Evolutionary conservation across 1,140 invertebrate genomes (phyloP).

Genomic region (Parasteatoda tepidariorum): DNA sequence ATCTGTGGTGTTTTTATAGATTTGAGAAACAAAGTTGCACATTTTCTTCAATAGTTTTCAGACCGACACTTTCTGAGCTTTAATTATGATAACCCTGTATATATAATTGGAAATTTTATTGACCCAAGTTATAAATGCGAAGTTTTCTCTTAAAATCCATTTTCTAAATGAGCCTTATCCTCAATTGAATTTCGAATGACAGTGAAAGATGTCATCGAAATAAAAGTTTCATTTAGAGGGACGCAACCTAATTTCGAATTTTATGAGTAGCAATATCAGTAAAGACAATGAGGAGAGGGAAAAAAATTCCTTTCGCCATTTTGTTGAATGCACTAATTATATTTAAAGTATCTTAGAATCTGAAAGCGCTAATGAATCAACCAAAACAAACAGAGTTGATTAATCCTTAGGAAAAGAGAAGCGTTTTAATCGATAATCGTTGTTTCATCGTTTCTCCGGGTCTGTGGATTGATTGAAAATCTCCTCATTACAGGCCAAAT

Average conservation of each 20-base stretch:
- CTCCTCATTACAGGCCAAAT: conserved; percentile 31
- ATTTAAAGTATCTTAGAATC: conserved; percentile 60
- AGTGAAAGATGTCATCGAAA: conserved; percentile 36
- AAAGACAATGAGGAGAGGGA: conserved; percentile 44
- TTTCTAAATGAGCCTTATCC: conserved; percentile 42
- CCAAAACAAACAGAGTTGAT: conserved; percentile 59
- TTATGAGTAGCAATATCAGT: conserved; percentile 44
- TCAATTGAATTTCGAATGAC: conserved; percentile 19
- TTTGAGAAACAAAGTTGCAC: background rate
- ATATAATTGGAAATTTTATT: conserved; percentile 1
- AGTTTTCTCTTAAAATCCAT: conserved; percentile 1
- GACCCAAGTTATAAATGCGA: conserved; percentile 13
- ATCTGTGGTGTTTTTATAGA: no score
- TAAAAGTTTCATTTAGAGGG: conserved; percentile 33
- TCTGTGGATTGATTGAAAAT: conserved; percentile 39
- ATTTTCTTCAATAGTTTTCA: no score
- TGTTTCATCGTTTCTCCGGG: conserved; percentile 50
- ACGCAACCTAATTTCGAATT: conserved; percentile 46
- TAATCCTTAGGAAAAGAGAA: conserved; percentile 50
- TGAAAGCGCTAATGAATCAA: conserved; percentile 57
- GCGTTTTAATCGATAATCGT: conserved; percentile 55
- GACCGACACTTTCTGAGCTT: no score
- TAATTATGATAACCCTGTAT: background rate
- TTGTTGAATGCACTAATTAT: conserved; percentile 58
- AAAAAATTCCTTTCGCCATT: conserved; percentile 16